phyloP scores from a whole-genome alignment of 2,797 vertebrate species.

The Ceyx erithaca region DNA sequence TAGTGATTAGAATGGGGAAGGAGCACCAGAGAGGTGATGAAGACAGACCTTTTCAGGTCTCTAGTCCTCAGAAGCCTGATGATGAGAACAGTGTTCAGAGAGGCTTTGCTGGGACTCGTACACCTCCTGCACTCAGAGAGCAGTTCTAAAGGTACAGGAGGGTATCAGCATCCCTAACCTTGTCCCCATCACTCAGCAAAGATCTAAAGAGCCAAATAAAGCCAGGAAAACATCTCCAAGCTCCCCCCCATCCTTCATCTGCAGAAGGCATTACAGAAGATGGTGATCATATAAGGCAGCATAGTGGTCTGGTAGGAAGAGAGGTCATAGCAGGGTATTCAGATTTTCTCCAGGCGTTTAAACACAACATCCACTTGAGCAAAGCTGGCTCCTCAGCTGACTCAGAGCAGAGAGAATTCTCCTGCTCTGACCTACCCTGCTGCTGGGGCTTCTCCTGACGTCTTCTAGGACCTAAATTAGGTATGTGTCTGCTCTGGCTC shows the following conservation, averaged over 20 bases:
- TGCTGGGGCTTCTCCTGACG: background rate
- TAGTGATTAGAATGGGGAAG: background rate
- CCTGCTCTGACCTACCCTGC: background rate
- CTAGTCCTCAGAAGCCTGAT: background rate
- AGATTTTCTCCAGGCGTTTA: background rate
- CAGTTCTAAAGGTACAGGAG: background rate
- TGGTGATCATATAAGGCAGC: background rate
- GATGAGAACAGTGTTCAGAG: background rate
- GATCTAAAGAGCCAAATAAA: background rate
- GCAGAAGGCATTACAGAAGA: background rate
- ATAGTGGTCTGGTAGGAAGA: background rate
- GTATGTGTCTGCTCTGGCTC: background rate
- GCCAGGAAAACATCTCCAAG: background rate
- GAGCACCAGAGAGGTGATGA: background rate
- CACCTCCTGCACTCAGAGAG: background rate
- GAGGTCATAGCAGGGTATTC: background rate
- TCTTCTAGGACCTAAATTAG: background rate
- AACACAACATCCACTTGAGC: fast-evolving
- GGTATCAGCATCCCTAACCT: fast-evolving
- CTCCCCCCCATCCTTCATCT: background rate
- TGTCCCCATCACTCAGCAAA: background rate
- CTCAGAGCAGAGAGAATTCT: background rate
- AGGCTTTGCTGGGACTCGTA: background rate
- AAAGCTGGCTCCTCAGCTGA: background rate
- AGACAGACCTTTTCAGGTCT: background rate